Conservation (phyloP, 2,888 invertebrate species). For the Carcina quercana region DNA sequence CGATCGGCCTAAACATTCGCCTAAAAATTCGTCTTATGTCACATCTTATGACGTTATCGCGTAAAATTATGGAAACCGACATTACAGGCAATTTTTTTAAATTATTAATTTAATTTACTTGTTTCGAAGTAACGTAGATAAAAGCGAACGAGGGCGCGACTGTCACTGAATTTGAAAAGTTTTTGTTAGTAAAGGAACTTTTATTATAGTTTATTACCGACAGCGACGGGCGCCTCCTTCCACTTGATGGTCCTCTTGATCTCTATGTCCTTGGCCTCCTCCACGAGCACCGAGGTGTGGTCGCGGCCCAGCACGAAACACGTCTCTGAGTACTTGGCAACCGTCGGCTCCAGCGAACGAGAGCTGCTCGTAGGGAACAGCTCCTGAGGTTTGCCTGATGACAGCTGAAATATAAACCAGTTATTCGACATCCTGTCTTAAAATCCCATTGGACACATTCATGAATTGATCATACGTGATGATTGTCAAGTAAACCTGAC, state of each 20-base stretch:
- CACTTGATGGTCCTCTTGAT: slow-evolving; percentile 84
- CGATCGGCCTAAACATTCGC: too few species aligned
- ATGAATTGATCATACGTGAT: not conserved
- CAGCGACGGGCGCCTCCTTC: slow-evolving; percentile 83
- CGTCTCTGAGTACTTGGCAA: slow-evolving; percentile 83
- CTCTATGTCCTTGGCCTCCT: slow-evolving; percentile 77
- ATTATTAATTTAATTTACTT: too few species aligned
- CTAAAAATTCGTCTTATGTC: too few species aligned
- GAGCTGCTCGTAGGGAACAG: slow-evolving; percentile 89
- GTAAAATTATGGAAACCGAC: too few species aligned
- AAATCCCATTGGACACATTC: not conserved
- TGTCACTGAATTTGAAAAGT: too few species aligned
- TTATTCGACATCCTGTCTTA: too few species aligned
- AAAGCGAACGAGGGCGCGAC: too few species aligned
- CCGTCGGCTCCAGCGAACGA: slow-evolving; percentile 86
- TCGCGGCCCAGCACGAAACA: slow-evolving; percentile 91
- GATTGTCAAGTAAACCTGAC: too few species aligned
- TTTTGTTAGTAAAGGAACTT: too few species aligned
- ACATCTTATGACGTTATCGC: too few species aligned
- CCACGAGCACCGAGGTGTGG: slow-evolving; percentile 89
- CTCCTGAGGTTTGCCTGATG: slow-evolving; percentile 81
- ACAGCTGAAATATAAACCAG: slow-evolving; percentile 35
- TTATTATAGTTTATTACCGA: slow-evolving; percentile 66
- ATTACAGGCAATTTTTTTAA: too few species aligned
- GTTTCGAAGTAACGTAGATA: too few species aligned